These are phyloP conservation scores for Argopecten irradians DNA, from an alignment of 1,140 invertebrate species.

Conservation along the genomic window DNA sequence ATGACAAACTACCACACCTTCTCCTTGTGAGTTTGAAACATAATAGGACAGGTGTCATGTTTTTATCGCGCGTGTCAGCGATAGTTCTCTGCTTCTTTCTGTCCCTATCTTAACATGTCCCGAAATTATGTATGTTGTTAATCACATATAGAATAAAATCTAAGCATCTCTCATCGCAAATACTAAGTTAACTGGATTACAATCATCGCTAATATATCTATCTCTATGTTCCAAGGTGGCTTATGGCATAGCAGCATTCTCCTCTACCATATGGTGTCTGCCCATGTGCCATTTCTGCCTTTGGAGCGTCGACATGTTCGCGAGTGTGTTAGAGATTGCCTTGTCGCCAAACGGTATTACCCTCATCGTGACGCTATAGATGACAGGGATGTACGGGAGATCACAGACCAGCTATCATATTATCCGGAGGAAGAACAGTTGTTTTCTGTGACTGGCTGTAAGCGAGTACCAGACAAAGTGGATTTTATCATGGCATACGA, in stretches of 20 bases:
- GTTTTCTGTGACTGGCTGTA: conserved; percentile 64
- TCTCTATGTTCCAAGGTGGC: conserved; percentile 54
- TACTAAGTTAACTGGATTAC: too few species aligned
- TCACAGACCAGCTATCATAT: conserved; percentile 55
- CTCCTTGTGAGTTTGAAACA: too few species aligned
- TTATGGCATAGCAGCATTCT: conserved; percentile 82
- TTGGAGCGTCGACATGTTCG: conserved; percentile 90
- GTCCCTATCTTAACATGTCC: too few species aligned
- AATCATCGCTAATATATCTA: too few species aligned
- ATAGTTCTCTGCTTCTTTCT: too few species aligned
- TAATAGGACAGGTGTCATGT: too few species aligned
- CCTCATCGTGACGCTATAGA: conserved; percentile 27
- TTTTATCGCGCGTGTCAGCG: too few species aligned
- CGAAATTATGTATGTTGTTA: too few species aligned
- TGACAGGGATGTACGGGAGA: conserved; percentile 47
- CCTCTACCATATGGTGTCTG: conserved; percentile 89
- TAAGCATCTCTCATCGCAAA: too few species aligned
- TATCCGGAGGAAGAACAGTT: conserved; percentile 50
- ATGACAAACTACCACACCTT: too few species aligned
- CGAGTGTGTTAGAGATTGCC: conserved; percentile 81
- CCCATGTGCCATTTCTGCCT: conserved; percentile 95
- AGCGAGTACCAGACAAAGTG: conserved; percentile 65
- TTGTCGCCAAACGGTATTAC: conserved; percentile 62
- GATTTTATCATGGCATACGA: conserved; percentile 55
- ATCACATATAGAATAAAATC: too few species aligned